These are phyloP conservation scores for Leptocoma aspasia DNA, from an alignment of 2,113 vertebrate species.

Conservation along the genomic window DNA sequence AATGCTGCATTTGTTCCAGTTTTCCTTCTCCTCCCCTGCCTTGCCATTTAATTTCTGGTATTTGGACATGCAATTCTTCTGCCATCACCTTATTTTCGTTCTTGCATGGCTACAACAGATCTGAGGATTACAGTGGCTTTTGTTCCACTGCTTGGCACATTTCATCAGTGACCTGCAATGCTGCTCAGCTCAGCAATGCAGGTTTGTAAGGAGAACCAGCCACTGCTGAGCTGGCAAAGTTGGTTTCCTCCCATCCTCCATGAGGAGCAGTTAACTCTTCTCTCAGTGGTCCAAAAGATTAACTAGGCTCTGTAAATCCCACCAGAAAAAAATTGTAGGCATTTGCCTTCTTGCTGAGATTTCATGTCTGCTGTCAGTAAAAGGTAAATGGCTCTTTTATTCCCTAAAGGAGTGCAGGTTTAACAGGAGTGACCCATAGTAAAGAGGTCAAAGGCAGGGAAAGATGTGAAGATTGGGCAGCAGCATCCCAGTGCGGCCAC, in stretches of 20 bases:
- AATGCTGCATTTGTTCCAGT: constrained; percentile 8
- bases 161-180: background rate
- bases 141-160: background rate
- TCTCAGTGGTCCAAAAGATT: background rate
- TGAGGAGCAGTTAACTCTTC: background rate
- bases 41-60: background rate
- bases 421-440: background rate
- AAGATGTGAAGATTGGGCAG: background rate
- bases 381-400: background rate
- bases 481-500: background rate
- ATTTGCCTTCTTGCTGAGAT: background rate
- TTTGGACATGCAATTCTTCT: background rate
- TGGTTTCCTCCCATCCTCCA: background rate
- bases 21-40: background rate
- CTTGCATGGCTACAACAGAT: background rate
- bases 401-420: background rate
- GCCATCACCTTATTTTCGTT: background rate
- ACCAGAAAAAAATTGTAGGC: background rate
- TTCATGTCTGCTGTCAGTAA: background rate
- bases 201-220: constrained; percentile 17
- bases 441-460: background rate
- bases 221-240: constrained; percentile 45
- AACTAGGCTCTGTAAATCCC: background rate
- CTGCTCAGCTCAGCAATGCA: background rate
- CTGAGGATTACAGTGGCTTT: background rate